Evolutionary conservation across 92 coral and sea anemone species (phyloP), one percentile per base, ranked within the genome.

Genomic region (Porites lobata): DNA sequence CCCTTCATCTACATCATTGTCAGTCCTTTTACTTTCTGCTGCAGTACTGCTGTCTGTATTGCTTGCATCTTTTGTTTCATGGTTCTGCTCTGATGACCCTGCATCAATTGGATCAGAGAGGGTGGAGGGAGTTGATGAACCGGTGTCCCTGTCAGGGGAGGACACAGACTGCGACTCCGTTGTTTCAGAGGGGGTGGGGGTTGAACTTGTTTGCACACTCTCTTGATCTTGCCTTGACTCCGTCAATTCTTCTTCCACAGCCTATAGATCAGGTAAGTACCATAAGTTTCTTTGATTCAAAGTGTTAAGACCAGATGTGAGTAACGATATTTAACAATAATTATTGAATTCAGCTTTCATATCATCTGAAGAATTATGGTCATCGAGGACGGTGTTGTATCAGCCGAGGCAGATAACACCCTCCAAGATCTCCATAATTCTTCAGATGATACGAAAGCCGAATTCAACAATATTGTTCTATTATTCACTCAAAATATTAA

Each of bases 1-100:
- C 8, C 98, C 99, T 65, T 96, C 98, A 71, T 95, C 98, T 63
- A 90, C 99, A 59, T 94, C 94, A 87, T 78, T 83, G 54, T 90
- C 93, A 20, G 86, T 38, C 75, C 78, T 74, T 17, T 76, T 56
- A 32, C 69, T 53, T 38, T 75, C 87, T 54, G 63, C 87, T 29
- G 77, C 89, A 2, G 58, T 73, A 32, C 72, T 74, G 8, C 52
- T 12, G 14, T 13, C 86, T 29, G 21, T 75, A 26, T 51, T 62
- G 26, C 82, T 75, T 65, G 74, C 89, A 69, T 77, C 77, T 47
- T 70, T 89, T 61, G 86, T 17, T 15, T 87, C 78, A 18, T 83
- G 81, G n/a, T 81, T 91, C 24, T 70, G 84, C 57, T 15, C 84
- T 20, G 83, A 64, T 29, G 87, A 38, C 63, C 29, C 78, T 22